Base-by-base conservation (phyloP, 2,797 vertebrate species). In the Catharus ustulatus region DNA sequence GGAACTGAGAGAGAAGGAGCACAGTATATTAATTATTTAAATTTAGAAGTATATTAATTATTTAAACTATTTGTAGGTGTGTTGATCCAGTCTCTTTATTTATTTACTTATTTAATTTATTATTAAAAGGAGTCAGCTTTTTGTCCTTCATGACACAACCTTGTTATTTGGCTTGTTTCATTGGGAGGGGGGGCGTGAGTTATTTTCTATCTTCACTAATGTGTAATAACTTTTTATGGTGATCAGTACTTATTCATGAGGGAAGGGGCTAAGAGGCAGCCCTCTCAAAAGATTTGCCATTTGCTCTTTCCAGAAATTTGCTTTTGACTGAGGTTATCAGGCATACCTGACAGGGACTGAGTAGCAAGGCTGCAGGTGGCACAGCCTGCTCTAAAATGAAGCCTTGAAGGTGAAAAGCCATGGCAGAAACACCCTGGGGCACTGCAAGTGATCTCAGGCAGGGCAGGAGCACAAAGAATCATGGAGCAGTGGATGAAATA, bases 131-230 rank as follows among this genome's bases (percentile, higher is more conserved):
- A 13, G 5, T 80, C 36, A 43, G 23, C 3, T 87, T 63, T 87
- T 74, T 13, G 34, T 59, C 10, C 19, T 82, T 64, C 16, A 20
- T 30, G 24, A 40, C 29, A 27, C 23, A 61, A 13, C 9, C 27
- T 62, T 62, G 9, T 11, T 30, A 5, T 52, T 64, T 45, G 17
- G 15, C 45, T 64, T 66, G 19, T 20, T 54, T 67, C 2, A 0
- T 48, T 46, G 29, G 1, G 19, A 4, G 7, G 5, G 1, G 5
- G 15, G 26, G 5, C 36, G 38, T 11, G 38, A 38, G 10, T 30
- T 51, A 26, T 18, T 66, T 30, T 42, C 38, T 48, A 19, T 43
- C 38, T 46, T 9, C 55, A n/a, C 2, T 62, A 40, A 23, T 5
- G 9, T 63, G 6, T 36, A 59, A 10, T 52, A 73, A 36, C 12